These are phyloP conservation scores for Sesia bembeciformis DNA, from an alignment of 2,888 invertebrate genomes.

Conservation along the genomic window DNA sequence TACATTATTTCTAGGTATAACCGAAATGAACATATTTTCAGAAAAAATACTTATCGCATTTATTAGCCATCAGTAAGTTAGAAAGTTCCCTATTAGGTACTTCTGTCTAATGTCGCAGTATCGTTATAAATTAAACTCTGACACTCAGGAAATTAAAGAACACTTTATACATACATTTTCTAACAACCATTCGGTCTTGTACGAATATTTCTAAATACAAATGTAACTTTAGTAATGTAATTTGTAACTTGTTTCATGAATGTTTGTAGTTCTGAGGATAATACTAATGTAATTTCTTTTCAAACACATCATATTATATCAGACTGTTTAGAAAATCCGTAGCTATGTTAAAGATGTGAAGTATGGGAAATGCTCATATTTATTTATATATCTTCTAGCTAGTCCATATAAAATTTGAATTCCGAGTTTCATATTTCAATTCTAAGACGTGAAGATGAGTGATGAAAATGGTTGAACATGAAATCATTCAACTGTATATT, in stretches of 20 bases:
- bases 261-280: no score
- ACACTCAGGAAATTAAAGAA: not conserved
- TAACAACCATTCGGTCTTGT: not conserved
- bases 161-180: not conserved
- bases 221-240: no score
- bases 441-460: slow-evolving; percentile 16
- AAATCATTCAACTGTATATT: slow-evolving; percentile 33
- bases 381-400: no score
- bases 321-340: no score
- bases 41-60: not conserved
- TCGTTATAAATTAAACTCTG: not conserved
- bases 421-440: no score
- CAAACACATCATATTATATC: no score
- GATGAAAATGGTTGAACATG: slow-evolving; percentile 39
- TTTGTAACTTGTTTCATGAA: no score
- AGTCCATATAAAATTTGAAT: no score
- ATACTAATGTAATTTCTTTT: no score
- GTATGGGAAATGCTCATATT: no score
- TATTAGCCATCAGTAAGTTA: not conserved
- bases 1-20: not conserved
- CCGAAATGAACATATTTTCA: not conserved
- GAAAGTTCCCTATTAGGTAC: not conserved
- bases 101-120: not conserved
- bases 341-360: no score
- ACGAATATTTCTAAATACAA: not conserved